Evolutionary conservation across 2,888 invertebrate species (phyloP), one percentile per base, ranked within the genome.

Genomic region (Hypomecis atomaria): DNA sequence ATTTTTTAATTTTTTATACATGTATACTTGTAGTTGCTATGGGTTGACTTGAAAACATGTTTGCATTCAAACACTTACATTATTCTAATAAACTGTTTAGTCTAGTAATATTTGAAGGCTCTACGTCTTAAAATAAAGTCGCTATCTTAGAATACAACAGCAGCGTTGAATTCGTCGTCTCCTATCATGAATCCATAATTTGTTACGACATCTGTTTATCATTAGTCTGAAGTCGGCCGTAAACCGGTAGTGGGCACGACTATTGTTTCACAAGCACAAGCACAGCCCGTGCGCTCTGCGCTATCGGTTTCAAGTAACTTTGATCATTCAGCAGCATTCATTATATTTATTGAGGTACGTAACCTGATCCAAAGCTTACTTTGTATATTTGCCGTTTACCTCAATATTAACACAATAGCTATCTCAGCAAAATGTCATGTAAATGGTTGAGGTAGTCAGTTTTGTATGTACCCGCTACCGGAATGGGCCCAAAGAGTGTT

Each of bases 231-330:
- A 73, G 71, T 75, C 72, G 69, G 71, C 73, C 71, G 71, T 72
- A 75, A 76, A 76, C 69, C 76, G 72, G 77, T 69, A 78, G 74
- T 73, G 71, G 59, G 65, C 66, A 69, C 70, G 69, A 66, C 77
- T 73, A 78, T 83, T 83, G 81, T 83, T 83, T 77, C 81, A 78
- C 77, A 74, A 81, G 77, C 75, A 62, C 71, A 73, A 81, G 77
- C 75, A 62, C 71, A 73, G 73, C 71, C 74, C 73, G 76, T 73
- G 74, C 72, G 70, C 74, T 49, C 74, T 73, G 78, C 71, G 70
- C 72, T 34, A 45, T 37, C 55, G 37, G 73, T 76, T 78, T 78
- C 76, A 73, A 75, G 70, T 74, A 70, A 77, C 70, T 73, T 65
- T 78, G 74, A 77, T 76, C 74, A 74, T 73, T 79, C 78, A 76